These are phyloP conservation scores for Nomada fabriciana DNA, from an alignment of 2,888 invertebrate species.

Conservation along the genomic window DNA sequence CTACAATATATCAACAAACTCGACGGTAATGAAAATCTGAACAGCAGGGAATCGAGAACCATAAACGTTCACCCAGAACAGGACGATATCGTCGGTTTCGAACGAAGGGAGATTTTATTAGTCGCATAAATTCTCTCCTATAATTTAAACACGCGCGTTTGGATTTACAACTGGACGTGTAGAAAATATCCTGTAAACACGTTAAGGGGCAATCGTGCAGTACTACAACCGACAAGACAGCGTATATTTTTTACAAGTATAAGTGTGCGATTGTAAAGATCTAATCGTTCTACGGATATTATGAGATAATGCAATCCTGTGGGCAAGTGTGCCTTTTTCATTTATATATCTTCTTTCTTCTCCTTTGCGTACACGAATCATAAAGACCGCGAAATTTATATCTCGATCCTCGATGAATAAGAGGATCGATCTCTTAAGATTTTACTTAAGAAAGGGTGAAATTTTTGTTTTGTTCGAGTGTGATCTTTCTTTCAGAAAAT, in stretches of 20 bases:
- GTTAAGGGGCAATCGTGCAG: conserved; percentile 34
- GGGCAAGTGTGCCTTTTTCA: not conserved
- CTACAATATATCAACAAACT: too few species aligned
- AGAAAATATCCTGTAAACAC: conserved; percentile 54
- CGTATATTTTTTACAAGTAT: conserved; percentile 25
- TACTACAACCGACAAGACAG: conserved; percentile 23
- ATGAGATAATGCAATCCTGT: conserved; percentile 15
- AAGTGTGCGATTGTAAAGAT: conserved; percentile 53
- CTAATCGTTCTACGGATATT: conserved; percentile 48
- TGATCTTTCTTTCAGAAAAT: too few species aligned
- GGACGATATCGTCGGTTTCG: conserved; percentile 8
- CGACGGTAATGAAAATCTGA: not conserved
- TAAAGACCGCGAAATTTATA: conserved; percentile 35
- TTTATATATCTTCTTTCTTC: not conserved
- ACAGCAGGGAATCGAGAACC: not conserved
- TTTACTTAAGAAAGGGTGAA: too few species aligned
- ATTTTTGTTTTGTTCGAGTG: not conserved
- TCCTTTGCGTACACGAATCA: not conserved
- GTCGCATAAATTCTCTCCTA: conserved; percentile 35
- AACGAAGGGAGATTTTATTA: conserved; percentile 38
- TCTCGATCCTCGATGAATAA: not conserved
- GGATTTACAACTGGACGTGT: conserved; percentile 43
- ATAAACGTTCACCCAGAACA: not conserved
- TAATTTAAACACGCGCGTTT: conserved; percentile 48
- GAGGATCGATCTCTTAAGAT: too few species aligned